Conservation (phyloP, 1,140 invertebrate genomes). For the Caenorhabditis latens region DNA sequence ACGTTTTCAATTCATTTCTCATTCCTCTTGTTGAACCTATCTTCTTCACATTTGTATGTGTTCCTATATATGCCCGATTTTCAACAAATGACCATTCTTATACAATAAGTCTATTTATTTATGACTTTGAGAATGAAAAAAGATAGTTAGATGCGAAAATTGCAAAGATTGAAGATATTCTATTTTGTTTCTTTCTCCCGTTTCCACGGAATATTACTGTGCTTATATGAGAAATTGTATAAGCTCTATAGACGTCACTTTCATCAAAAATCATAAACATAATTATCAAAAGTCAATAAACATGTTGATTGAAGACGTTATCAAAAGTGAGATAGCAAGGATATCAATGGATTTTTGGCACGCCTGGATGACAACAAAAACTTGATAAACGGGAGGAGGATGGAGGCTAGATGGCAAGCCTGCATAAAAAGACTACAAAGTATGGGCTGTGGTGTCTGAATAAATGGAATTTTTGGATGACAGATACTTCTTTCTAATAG, state of each 20-base stretch:
- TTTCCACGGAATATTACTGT: no score
- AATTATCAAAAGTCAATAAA: background rate
- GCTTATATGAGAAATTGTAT: no score
- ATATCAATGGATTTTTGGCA: slow-evolving; percentile 35
- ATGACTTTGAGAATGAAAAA: slow-evolving; percentile 7
- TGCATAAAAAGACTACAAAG: slow-evolving; percentile 13
- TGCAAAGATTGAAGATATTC: no score
- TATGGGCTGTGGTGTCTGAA: background rate
- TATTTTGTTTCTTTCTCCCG: no score
- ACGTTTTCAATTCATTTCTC: background rate
- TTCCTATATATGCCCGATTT: slow-evolving; percentile 14
- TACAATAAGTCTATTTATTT: slow-evolving; percentile 21
- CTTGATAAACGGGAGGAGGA: slow-evolving; percentile 15
- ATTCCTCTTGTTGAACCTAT: background rate
- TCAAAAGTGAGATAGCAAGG: background rate
- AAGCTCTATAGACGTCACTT: no score
- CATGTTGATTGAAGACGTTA: background rate
- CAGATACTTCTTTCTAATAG: no score
- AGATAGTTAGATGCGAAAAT: background rate
- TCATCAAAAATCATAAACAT: background rate
- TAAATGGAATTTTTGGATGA: no score
- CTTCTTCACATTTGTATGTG: background rate
- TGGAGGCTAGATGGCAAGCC: slow-evolving; percentile 5
- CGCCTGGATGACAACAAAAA: slow-evolving; percentile 26
- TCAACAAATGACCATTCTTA: slow-evolving; percentile 23